Evolutionary conservation across 2,888 invertebrate genomes (phyloP).

Genomic region (Plagodis pulveraria): DNA sequence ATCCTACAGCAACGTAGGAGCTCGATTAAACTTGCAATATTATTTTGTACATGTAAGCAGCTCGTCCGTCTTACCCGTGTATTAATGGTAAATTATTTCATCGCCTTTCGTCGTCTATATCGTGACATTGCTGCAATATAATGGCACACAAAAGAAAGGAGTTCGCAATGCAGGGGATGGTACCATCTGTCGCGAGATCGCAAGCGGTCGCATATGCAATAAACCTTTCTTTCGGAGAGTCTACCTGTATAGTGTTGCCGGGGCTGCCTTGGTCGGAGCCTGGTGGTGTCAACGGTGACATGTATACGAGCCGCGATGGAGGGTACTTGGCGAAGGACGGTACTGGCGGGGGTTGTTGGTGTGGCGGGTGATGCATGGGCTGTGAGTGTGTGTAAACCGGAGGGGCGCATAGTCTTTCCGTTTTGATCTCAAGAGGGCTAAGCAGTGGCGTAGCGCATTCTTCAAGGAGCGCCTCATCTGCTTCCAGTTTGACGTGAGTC

Average conservation of each 20-base stretch:
- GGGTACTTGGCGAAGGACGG: slow-evolving; percentile 75
- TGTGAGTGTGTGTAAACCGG: slow-evolving; percentile 75
- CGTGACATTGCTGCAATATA: slow-evolving; percentile 45
- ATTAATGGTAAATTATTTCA: slow-evolving; percentile 39
- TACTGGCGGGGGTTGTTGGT: slow-evolving; percentile 65
- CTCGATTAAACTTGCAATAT: slow-evolving; percentile 20
- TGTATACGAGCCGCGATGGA: slow-evolving; percentile 86
- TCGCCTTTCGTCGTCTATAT: slow-evolving; percentile 34
- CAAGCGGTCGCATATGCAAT: slow-evolving; percentile 61
- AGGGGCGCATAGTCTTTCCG: slow-evolving; percentile 87
- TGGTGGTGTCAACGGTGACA: slow-evolving; percentile 94
- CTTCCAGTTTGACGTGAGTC: slow-evolving; percentile 92
- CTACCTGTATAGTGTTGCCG: slow-evolving; percentile 87
- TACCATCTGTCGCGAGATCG: slow-evolving; percentile 63
- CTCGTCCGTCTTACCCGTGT: slow-evolving; percentile 42
- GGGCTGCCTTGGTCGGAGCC: slow-evolving; percentile 95
- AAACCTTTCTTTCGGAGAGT: slow-evolving; percentile 2
- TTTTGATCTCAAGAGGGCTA: slow-evolving; percentile 92
- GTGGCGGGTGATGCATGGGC: slow-evolving; percentile 63
- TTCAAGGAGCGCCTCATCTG: slow-evolving; percentile 85
- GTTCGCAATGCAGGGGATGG: slow-evolving; percentile 71
- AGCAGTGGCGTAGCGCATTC: slow-evolving; percentile 88
- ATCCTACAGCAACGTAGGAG: slow-evolving; percentile 4
- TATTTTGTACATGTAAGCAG: slow-evolving; percentile 43
- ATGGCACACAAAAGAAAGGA: slow-evolving; percentile 37